phyloP scores from a whole-genome alignment of 2,113 vertebrate genomes.

The Calypte anna region DNA sequence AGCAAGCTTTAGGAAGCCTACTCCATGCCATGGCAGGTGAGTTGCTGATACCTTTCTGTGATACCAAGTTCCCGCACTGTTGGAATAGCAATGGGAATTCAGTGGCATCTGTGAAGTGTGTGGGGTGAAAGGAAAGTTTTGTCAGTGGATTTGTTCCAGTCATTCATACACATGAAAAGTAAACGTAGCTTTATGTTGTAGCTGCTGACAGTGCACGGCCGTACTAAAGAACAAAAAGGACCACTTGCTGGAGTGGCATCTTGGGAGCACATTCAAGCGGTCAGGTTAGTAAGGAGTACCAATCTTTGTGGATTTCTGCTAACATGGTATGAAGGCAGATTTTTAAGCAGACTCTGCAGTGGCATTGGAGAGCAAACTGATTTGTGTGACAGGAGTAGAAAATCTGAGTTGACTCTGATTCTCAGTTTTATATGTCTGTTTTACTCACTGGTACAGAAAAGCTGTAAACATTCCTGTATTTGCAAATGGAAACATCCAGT shows the following conservation, averaged over 20 bases:
- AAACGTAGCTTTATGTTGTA: slow-evolving; percentile 57
- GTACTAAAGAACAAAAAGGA: slow-evolving; percentile 98
- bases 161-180: background rate
- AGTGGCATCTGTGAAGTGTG: background rate
- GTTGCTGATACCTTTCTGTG: background rate
- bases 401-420: background rate
- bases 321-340: background rate
- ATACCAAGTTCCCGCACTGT: background rate
- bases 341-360: background rate
- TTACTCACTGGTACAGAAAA: slow-evolving; percentile 75
- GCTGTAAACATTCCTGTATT: slow-evolving; percentile 94
- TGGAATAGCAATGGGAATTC: background rate
- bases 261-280: slow-evolving; percentile 95
- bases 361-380: background rate
- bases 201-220: slow-evolving; percentile 93
- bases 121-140: background rate
- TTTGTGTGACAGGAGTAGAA: background rate
- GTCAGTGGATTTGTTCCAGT: background rate
- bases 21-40: background rate
- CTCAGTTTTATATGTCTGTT: background rate
- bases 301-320: background rate
- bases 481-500: slow-evolving; percentile 96
- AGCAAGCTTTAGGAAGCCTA: background rate
- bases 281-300: slow-evolving; percentile 79
- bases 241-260: slow-evolving; percentile 87